Percentiles rank a stretch among this genome's conserved stretches.
These are phyloP conservation scores for Ectobius pallidus DNA, from an alignment of 2,888 invertebrate genomes.

Conservation along the genomic window DNA sequence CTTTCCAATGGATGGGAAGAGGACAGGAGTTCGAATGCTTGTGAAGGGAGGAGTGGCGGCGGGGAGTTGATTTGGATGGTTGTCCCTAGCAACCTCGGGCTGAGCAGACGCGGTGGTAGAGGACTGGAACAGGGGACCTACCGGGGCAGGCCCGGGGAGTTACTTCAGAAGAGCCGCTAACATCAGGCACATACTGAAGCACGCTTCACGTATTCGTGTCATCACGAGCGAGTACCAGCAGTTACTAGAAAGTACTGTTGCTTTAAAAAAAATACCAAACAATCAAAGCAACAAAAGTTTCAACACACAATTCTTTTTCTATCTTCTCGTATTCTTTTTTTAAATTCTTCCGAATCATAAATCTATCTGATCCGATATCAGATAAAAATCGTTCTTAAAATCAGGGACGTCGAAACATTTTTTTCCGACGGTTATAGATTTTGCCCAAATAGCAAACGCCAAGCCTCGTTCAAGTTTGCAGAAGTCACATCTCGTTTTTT, in stretches of 20 bases:
- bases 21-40: no score
- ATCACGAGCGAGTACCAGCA: not conserved
- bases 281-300: no score
- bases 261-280: no score
- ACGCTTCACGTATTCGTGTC: not conserved
- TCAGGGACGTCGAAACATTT: no score
- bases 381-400: no score
- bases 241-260: no score
- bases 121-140: not conserved
- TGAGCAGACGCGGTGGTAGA: slow-evolving; percentile 33
- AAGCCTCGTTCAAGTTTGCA: not conserved
- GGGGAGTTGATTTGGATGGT: slow-evolving; percentile 19
- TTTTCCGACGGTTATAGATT: not conserved
- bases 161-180: no score
- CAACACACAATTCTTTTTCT: not conserved
- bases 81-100: slow-evolving; percentile 38
- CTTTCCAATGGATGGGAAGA: no score
- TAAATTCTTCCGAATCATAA: not conserved
- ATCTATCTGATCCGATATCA: not conserved
- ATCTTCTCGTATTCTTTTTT: not conserved
- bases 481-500: not conserved
- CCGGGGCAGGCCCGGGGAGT: slow-evolving; percentile 9
- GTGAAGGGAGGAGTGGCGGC: not conserved
- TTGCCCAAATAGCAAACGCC: not conserved
- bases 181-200: not conserved